Evolutionary conservation across 2,113 vertebrate genomes (phyloP).

Genomic region (Theropithecus gelada): DNA sequence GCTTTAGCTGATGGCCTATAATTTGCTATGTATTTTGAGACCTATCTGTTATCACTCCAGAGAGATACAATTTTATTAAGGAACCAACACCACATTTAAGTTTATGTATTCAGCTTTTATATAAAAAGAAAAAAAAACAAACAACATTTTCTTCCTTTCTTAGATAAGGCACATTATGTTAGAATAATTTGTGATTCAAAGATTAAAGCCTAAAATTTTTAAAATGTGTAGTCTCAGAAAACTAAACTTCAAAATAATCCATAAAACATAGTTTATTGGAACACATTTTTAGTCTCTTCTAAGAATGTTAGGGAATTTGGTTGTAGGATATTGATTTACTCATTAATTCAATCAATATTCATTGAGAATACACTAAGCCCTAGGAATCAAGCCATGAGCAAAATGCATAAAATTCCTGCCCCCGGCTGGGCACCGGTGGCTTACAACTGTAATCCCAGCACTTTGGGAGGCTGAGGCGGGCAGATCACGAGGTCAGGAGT

Average conservation of each 20-base stretch:
- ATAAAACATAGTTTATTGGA: neutral
- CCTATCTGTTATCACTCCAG: neutral
- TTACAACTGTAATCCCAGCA: too few species aligned
- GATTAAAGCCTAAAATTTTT: neutral
- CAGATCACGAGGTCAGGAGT: too few species aligned
- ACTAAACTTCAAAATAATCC: constrained; percentile 1
- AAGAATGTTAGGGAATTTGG: neutral
- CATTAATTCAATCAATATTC: neutral
- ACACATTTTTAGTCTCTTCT: neutral
- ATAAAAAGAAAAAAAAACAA: neutral
- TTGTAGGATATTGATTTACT: neutral
- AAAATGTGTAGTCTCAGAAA: neutral
- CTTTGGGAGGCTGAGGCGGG: too few species aligned
- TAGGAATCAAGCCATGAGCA: neutral
- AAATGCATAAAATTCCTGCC: neutral
- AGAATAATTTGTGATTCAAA: neutral
- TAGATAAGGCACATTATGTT: neutral
- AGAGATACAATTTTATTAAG: constrained; percentile 2
- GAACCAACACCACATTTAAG: neutral
- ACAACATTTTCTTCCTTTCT: neutral
- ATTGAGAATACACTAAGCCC: neutral
- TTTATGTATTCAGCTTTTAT: neutral
- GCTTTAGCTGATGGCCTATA: neutral
- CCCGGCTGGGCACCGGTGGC: fast-evolving
- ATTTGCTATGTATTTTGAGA: neutral